These are phyloP conservation scores for Steinernema scapterisci DNA, from an alignment of 2,888 invertebrate species.

Conservation along the genomic window DNA sequence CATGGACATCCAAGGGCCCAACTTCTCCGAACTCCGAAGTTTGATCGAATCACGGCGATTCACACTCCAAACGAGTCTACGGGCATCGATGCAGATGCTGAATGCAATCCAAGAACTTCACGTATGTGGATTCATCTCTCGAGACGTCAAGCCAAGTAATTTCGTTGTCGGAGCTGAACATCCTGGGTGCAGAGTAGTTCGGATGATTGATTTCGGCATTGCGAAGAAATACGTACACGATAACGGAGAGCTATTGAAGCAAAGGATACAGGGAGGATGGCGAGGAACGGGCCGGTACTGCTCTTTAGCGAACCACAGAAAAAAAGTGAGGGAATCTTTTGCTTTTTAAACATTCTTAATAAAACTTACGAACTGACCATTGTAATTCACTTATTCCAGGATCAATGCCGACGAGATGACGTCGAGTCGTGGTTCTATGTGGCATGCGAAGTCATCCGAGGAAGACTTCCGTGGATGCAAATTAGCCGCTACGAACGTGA, in stretches of 20 bases:
- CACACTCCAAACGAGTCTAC: constrained; percentile 5
- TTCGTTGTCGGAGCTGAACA: background rate
- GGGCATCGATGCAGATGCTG: constrained; percentile 33
- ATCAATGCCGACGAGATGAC: constrained; percentile 31
- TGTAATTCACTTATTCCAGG: constrained; percentile 2
- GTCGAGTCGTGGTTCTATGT: constrained; percentile 36
- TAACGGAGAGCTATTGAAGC: background rate
- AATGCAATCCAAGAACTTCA: constrained; percentile 36
- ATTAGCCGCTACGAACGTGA: background rate
- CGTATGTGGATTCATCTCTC: constrained; percentile 28
- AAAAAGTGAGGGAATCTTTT: too few relatives aligned
- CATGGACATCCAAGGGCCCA: constrained; percentile 7
- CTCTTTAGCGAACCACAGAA: background rate
- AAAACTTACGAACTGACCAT: too few relatives aligned
- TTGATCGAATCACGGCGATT: background rate
- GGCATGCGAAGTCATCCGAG: constrained; percentile 3
- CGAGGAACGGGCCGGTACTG: constrained; percentile 15
- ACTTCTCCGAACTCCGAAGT: background rate
- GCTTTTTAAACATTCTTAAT: too few relatives aligned
- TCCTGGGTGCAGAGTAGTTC: constrained; percentile 7
- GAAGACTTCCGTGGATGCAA: background rate
- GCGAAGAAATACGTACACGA: constrained; percentile 24
- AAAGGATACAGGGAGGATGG: background rate
- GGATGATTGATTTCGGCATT: constrained; percentile 37
- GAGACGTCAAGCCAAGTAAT: constrained; percentile 35